Base-by-base conservation (phyloP, 2,888 invertebrate species). In the Caenorhabditis drosophilae region DNA sequence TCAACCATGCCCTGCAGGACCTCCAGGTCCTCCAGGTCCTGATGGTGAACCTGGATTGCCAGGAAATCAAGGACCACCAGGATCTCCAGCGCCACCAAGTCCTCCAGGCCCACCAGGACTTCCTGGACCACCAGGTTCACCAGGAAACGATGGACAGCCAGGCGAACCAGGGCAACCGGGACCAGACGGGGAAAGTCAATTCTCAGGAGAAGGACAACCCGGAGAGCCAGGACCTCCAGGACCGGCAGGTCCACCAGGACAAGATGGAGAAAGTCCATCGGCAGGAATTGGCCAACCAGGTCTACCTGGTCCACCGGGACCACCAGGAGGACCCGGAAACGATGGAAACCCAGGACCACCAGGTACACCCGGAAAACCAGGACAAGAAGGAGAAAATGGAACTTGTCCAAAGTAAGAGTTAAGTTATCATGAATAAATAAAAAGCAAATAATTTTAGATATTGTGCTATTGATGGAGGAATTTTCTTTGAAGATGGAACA, bases 401-500 rank as follows among this genome's bases (percentile, higher is more conserved):
- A 67, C 67, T 38, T 73, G 73, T 49, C 73, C 73, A 31, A 67
- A 61, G 47, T 57, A 49, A 76, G 77, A 48, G 48, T 55, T 48
- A 46, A 44, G 48, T 47, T 42, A 36, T 34, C 49, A 63, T 15
- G 48, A 48, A 50, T 45, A 2, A 2, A 12, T 7, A 57, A 53
- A 35, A 57, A 53, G 57, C 46, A 49, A 56, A 49, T n/a, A n/a
- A n/a, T 45, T 63, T 53, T 53, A 63, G 57, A 53, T 63, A 63
- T 49, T 70, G 70, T 54, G 62, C 70, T 41, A 70, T 57, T 59
- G 70, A 70, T 47, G 70, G 70, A 52, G 70, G 70, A 44, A 60
- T 70, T 57, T 70, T 70, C 66, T 70, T 70, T 64, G 67, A 70
- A 53, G 70, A 67, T 46, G 70, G 70, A 70, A 69, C 67, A 45